Evolutionary conservation across 2,113 vertebrate species (phyloP), one percentile per base, ranked within the genome.

Genomic region (Malurus melanocephalus): DNA sequence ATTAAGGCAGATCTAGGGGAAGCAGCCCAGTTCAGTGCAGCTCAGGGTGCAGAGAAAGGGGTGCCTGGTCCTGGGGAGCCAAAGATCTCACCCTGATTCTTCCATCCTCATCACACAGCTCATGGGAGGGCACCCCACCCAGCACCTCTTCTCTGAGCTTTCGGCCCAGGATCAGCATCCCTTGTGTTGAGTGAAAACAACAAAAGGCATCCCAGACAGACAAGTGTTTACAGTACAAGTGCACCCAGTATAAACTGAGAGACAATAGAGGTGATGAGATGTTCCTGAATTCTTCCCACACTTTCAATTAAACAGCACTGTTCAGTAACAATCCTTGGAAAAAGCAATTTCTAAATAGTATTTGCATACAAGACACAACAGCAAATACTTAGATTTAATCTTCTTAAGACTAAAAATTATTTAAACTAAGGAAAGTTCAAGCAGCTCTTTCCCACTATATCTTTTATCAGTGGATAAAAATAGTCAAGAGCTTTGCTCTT

Each of bases 381-480:
- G 53, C 38, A 72, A 68, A 71, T 27, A 65, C 40, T 55, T 57
- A 10, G 2, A 8, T 43, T 51, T 26, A 35, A 11, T 16, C 15
- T 72, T 85, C 61, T 43, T 3, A 52, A 83, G n/a, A 30, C 28
- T 65, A 66, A 66, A 57, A 79, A 33, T 14, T 0, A 61, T 33
- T 61, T 24, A n/a, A 81, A 72, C 45, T 69, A 79, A 56, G 30
- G 24, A 32, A 79, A 85, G 48, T 42, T 73, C 21, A 60, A 80
- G 52, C 46, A 79, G 53, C n/a, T 88, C 16, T 81, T 93, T 73
- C 32, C 52, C 84, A 88, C 30, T 65, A 14, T 42, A 72, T 52
- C 40, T 60, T 71, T 90, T 73, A 90, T 30, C 66, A 46, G 55
- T 9, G 51, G 77, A 84, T 81, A 95, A 95, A 93, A 94, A 95